Conservation (phyloP, 2,888 invertebrate genomes). For the Xestoiulus laeticollis region DNA sequence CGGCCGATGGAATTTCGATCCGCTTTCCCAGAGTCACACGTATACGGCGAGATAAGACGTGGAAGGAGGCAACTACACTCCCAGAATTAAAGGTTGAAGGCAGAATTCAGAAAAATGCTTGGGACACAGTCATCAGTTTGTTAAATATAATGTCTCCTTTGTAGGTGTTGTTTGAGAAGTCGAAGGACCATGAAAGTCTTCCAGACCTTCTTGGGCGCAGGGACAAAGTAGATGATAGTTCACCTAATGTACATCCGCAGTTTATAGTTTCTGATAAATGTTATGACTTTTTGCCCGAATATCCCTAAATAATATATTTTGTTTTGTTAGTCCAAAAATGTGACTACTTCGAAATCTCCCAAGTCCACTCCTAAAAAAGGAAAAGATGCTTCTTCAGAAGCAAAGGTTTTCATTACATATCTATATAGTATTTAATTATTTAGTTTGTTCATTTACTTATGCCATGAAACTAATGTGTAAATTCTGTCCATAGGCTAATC, state of each 20-base stretch:
- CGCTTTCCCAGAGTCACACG: constrained; percentile 85
- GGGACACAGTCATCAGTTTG: not conserved
- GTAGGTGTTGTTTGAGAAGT: constrained; percentile 49
- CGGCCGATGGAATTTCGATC: constrained; percentile 92
- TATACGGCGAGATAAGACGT: constrained; percentile 83
- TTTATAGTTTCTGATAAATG: too few relatives aligned
- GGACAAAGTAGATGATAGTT: not conserved
- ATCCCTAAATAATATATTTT: too few relatives aligned
- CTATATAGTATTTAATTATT: not conserved
- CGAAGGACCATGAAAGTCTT: constrained; percentile 49
- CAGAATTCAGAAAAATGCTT: not conserved
- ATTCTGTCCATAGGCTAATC: not conserved
- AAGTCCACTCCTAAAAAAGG: not conserved
- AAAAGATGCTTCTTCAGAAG: not conserved
- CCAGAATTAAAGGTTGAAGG: constrained; percentile 71
- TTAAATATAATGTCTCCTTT: not conserved
- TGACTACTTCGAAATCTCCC: not conserved
- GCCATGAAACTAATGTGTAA: not conserved
- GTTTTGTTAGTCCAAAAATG: not conserved
- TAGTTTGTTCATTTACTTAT: not conserved
- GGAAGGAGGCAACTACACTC: constrained; percentile 83
- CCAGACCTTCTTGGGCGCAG: constrained; percentile 40
- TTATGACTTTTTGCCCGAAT: not conserved
- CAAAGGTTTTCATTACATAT: not conserved
- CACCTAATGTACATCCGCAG: constrained; percentile 36